Base-by-base conservation (phyloP, 2,888 invertebrate species). In the Drosophila histrio region DNA sequence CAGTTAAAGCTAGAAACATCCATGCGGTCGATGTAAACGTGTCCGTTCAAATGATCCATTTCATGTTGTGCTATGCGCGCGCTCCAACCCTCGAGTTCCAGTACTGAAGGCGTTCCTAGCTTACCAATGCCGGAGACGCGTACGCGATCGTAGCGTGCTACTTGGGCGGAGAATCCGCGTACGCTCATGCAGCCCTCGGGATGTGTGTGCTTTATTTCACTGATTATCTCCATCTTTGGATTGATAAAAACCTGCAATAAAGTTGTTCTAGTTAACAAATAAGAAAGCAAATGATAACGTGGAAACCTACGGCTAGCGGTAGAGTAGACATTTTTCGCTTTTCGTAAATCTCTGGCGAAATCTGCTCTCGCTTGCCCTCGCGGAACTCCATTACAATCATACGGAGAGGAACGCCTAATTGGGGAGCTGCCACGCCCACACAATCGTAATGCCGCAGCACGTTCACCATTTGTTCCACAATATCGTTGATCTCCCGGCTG, bases 61-160 rank as follows among this genome's bases (percentile, higher is more conserved):
- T 96, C 96, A 89, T 96, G 96, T 88, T 96, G 96, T 0, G 94
- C 94, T 81, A 96, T 94, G 81, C 96, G 92, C 0, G 96, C 95
- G 21, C 93, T 89, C 95, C 95, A 96, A 34, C 95, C 95, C 52
- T 91, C 93, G 30, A 93, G 94, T 19, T 91, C 89, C 78, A 93
- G 89, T 11, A 91, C 89, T 46, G 92, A 89, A 9, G 90, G 72
- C 1, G 79, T 73, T 0, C 94, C 95, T 49, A 93, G 86, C 85
- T 92, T 92, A 89, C 94, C 93, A 11, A 93, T 90, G 24, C 94
- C 95, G 47, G 89, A 92, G 30, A 95, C 76, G 64, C 90, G 91
- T n/a, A 96, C 92, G 72, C 93, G 93, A 81, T 92, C 93, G 80
- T 93, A 95, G 79, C 96, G 93, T 9, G 95, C 93, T 1, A 96